These are phyloP conservation scores for Rhineura floridana DNA, from an alignment of 2,113 vertebrate species.

Conservation along the genomic window DNA sequence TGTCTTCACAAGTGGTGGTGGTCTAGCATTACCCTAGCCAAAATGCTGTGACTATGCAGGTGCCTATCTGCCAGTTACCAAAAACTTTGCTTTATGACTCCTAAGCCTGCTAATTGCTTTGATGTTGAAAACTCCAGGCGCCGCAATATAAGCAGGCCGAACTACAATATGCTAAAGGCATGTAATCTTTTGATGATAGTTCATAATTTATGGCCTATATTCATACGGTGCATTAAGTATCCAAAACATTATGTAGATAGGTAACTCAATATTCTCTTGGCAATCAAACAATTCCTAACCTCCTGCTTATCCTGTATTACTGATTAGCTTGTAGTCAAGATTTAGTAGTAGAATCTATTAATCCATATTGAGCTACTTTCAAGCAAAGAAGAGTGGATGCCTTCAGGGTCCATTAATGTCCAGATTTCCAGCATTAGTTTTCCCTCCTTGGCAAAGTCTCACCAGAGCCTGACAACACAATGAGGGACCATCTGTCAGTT, in stretches of 20 bases:
- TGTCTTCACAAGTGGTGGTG: not conserved
- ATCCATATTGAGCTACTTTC: not conserved
- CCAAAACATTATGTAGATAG: not conserved
- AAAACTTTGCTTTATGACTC: not conserved
- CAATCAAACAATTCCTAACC: not conserved
- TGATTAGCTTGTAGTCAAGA: not conserved
- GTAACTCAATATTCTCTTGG: not conserved
- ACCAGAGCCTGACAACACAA: not conserved
- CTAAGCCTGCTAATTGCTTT: conserved; percentile 23
- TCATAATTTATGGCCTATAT: not conserved
- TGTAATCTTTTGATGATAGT: not conserved
- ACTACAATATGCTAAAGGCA: not conserved
- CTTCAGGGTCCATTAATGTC: not conserved
- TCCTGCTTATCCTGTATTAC: not conserved
- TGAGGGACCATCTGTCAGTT: not conserved
- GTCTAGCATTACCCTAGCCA: not conserved
- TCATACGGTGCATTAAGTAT: conserved; percentile 5
- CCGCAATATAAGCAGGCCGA: conserved; percentile 48
- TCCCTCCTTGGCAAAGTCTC: not conserved
- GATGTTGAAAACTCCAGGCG: conserved; percentile 43
- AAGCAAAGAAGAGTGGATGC: not conserved
- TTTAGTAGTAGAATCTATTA: not conserved
- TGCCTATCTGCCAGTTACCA: conserved; percentile 40
- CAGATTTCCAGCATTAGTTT: not conserved
- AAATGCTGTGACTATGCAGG: not conserved